These are phyloP conservation scores for Scomber colias DNA, from an alignment of 2,113 vertebrate genomes.

Conservation along the genomic window DNA sequence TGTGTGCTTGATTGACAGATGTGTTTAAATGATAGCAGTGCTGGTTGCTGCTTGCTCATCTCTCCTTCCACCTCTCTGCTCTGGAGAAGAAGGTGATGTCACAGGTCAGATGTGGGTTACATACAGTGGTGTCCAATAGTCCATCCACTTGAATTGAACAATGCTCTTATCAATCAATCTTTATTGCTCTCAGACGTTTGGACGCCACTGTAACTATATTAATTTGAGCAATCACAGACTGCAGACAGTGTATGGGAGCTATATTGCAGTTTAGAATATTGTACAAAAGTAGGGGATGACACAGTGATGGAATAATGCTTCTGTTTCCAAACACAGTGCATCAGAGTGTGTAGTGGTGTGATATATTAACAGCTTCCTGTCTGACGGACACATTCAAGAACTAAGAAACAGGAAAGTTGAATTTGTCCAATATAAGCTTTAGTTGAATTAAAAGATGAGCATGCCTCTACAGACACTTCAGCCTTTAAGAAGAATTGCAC, in stretches of 20 bases:
- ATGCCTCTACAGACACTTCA: too few relatives aligned
- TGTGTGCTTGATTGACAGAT: background rate
- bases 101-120: background rate
- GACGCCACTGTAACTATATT: too few relatives aligned
- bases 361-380: background rate
- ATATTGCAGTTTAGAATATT: background rate
- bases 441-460: background rate
- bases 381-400: too few relatives aligned
- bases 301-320: background rate
- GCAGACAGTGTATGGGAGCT: background rate
- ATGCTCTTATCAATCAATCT: too few relatives aligned
- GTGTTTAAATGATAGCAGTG: background rate
- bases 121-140: background rate
- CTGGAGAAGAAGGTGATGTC: background rate
- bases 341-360: background rate
- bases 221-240: background rate
- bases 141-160: too few relatives aligned
- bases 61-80: too few relatives aligned
- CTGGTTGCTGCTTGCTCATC: background rate
- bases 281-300: background rate
- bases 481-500: too few relatives aligned
- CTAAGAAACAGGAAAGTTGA: background rate
- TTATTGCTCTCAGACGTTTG: too few relatives aligned
- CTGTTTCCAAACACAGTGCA: background rate
- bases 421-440: background rate